These are phyloP conservation scores for Cerceris rybyensis DNA, from an alignment of 2,888 invertebrate species.

Conservation along the genomic window DNA sequence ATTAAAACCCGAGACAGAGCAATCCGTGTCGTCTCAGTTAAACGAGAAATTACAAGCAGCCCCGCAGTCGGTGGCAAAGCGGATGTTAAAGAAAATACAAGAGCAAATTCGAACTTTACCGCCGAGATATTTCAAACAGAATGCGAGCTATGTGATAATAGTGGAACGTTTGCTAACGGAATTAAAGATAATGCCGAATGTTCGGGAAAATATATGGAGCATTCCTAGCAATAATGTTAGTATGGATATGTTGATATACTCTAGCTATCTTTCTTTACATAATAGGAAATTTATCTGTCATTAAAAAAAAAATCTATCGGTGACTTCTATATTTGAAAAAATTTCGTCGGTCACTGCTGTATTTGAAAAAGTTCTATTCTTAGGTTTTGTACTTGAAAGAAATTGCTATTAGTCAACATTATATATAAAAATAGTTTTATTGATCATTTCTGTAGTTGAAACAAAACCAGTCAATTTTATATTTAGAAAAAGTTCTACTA, in stretches of 20 bases:
- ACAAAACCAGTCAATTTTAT: too few relatives aligned
- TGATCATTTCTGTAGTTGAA: too few relatives aligned
- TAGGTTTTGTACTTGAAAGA: too few relatives aligned
- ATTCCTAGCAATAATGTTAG: conserved; percentile 76
- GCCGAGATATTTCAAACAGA: conserved; percentile 74
- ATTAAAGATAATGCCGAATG: conserved; percentile 69
- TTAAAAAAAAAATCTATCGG: too few relatives aligned
- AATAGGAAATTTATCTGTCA: background rate
- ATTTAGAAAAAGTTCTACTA: too few relatives aligned
- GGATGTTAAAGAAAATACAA: conserved; percentile 69
- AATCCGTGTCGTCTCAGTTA: conserved; percentile 37
- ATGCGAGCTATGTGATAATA: conserved; percentile 70
- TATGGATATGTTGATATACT: background rate
- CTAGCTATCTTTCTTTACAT: background rate
- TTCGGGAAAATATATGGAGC: conserved; percentile 74
- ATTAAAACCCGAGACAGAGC: conserved; percentile 60
- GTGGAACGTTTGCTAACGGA: conserved; percentile 72
- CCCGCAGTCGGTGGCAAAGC: conserved; percentile 55
- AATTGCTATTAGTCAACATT: too few relatives aligned
- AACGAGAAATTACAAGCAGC: conserved; percentile 55
- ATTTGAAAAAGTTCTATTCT: too few relatives aligned
- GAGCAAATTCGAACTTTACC: conserved; percentile 72
- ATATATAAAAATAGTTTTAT: too few relatives aligned
- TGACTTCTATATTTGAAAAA: too few relatives aligned
- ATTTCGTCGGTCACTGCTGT: too few relatives aligned